Evolutionary conservation across 92 coral and sea anemone genomes (phyloP).

Genomic region (Pocillopora meandrina): DNA sequence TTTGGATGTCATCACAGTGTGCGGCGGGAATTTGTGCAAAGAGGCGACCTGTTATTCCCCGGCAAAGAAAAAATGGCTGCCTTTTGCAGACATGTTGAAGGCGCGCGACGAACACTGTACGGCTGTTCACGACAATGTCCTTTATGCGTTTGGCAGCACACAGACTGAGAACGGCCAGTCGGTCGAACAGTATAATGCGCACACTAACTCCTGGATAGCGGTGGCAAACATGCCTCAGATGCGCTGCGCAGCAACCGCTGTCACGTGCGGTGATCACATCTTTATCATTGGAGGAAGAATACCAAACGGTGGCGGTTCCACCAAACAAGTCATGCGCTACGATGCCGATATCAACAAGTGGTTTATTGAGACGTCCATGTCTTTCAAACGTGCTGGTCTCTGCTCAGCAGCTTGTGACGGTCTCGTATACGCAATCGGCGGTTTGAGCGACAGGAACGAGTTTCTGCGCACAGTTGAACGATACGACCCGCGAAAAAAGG

Average conservation of each 20-base stretch:
- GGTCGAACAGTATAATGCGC: constrained; percentile 70
- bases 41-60: constrained; percentile 77
- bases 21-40: constrained; percentile 74
- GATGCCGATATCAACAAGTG: constrained; percentile 68
- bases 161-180: constrained; percentile 56
- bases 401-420: constrained; percentile 57
- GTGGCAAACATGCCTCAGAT: constrained; percentile 64
- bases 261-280: constrained; percentile 58
- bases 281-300: constrained; percentile 79
- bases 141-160: constrained; percentile 73
- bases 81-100: constrained; percentile 57
- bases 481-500: constrained; percentile 47
- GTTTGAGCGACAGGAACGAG: constrained; percentile 63
- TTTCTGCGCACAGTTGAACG: constrained; percentile 67
- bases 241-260: constrained; percentile 70
- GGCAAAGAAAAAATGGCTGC: constrained; percentile 58
- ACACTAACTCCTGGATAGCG: constrained; percentile 62
- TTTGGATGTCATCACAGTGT: constrained; percentile 64
- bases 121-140: constrained; percentile 61
- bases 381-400: constrained; percentile 58
- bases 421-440: constrained; percentile 62
- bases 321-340: constrained; percentile 71
- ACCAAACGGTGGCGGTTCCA: constrained; percentile 62
- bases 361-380: constrained; percentile 69
- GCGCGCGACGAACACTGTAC: constrained; percentile 69